Percentiles rank a stretch among this genome's conserved stretches.
These are phyloP conservation scores for Entomyzon cyanotis DNA, from an alignment of 2,113 vertebrate species.

Conservation along the genomic window DNA sequence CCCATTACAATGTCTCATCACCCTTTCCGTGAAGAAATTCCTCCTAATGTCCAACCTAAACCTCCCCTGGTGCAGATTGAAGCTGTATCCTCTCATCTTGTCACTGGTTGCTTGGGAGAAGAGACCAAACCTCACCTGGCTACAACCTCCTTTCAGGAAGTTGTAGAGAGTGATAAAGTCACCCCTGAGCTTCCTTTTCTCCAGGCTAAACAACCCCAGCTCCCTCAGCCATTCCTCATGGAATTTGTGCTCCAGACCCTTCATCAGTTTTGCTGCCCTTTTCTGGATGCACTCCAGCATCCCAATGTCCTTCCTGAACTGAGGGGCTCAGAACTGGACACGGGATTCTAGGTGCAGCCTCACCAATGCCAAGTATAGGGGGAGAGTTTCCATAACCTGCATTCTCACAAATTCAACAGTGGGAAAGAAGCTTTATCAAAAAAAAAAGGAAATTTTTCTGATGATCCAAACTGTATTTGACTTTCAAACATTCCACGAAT, in stretches of 20 bases:
- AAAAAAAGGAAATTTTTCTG: not conserved
- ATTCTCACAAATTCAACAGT: not conserved
- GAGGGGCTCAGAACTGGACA: not conserved
- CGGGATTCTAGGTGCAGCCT: not conserved
- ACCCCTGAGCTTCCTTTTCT: not conserved
- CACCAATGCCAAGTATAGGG: not conserved
- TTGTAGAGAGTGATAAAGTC: not conserved
- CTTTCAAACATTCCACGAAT: not conserved
- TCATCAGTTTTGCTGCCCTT: not conserved
- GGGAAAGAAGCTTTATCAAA: not conserved
- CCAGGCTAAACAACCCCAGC: not conserved
- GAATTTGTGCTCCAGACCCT: not conserved
- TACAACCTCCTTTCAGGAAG: not conserved
- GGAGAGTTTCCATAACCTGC: not conserved
- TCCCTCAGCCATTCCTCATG: not conserved
- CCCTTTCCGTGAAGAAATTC: not conserved
- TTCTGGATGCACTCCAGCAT: not conserved
- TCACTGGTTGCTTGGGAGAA: not conserved
- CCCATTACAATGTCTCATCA: not conserved
- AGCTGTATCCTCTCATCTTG: not conserved
- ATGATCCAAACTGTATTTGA: not conserved
- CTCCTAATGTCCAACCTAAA: not conserved
- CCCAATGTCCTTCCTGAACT: not conserved
- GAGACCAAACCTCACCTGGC: rapidly evolving
- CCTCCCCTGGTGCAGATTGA: not conserved